Evolutionary conservation across 1,140 invertebrate species (phyloP).

Genomic region (Tenebrio molitor): DNA sequence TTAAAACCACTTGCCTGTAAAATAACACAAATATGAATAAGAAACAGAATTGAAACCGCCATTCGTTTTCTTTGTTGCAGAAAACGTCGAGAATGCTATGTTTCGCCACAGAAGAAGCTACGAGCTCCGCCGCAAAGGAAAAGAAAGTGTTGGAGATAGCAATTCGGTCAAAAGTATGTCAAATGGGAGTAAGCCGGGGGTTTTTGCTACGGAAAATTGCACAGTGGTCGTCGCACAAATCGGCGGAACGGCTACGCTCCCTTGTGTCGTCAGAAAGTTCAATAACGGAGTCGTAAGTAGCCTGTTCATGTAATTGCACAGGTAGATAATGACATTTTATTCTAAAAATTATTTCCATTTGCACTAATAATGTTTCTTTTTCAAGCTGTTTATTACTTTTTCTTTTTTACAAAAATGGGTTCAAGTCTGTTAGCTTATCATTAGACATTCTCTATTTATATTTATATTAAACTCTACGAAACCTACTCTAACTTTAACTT

Average conservation of each 20-base stretch:
- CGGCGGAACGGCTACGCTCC: conserved; percentile 78
- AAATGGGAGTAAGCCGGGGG: conserved; percentile 52
- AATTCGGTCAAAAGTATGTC: conserved; percentile 50
- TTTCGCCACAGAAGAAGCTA: conserved; percentile 60
- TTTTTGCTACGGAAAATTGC: conserved; percentile 71
- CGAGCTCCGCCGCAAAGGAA: conserved; percentile 58
- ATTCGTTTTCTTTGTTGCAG: conserved; percentile 38
- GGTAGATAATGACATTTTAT: too few species aligned
- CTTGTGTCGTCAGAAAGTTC: conserved; percentile 78
- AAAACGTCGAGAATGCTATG: conserved; percentile 2
- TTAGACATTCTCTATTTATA: too few species aligned
- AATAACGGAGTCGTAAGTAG: conserved; percentile 79
- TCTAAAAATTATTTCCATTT: too few species aligned
- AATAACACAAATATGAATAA: conserved; percentile 16
- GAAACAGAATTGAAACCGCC: neutral
- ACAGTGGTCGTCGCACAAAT: conserved; percentile 79
- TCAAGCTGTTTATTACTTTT: too few species aligned
- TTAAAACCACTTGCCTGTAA: conserved; percentile 12
- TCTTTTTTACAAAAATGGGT: too few species aligned
- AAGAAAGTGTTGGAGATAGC: conserved; percentile 52
- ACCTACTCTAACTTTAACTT: too few species aligned
- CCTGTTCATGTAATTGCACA: too few species aligned
- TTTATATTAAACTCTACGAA: too few species aligned
- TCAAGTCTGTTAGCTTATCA: too few species aligned
- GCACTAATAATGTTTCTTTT: too few species aligned